Evolutionary conservation across 2,797 vertebrate genomes (phyloP), one percentile per base, ranked within the genome.

Genomic region (Lutjanus campechanus): DNA sequence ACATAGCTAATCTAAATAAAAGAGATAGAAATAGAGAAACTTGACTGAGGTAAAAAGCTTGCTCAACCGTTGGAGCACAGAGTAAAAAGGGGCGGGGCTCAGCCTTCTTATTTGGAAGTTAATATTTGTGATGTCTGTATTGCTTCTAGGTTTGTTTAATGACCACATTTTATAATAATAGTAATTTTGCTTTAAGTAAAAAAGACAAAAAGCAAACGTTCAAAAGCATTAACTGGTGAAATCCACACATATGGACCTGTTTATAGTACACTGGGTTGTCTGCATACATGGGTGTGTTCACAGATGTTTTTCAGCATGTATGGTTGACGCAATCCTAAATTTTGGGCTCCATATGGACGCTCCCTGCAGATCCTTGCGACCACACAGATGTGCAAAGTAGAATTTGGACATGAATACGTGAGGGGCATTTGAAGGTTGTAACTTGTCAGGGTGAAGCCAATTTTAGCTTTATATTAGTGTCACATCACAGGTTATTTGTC

Each of bases 401-500:
- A 36, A 36, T 46, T 36, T 44, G 8, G 20, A n/a, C 6, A 29
- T 25, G 36, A 22, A 49, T 6, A 13, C 17, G 17, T 40, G 20
- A 20, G 70, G 50, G 46, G 49, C 2, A 54, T 11, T 43, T 73
- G 36, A 49, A 47, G 25, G 17, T 46, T 47, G 20, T 29, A 63
- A 16, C 40, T 73, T 16, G 22, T 56, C 19, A 65, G 10, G 25
- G 19, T 47, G n/a, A 65, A 40, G 51, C 10, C 17, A 47, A 46
- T 59, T 8, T 29, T 8, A 44, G 17, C 41, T 73, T 47, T 20
- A 36, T 15, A 49, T 13, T 7, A 16, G 19, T 3, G 40, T 54
- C 50, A 29, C 60, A 73, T 36, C 41, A 63, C 22, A 63, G 12
- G 71, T 47, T 51, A 9, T 54, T 40, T 56, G 13, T 65, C 41